These are phyloP conservation scores for Cochlearius cochlearius DNA, from an alignment of 2,113 vertebrate genomes.

Conservation along the genomic window DNA sequence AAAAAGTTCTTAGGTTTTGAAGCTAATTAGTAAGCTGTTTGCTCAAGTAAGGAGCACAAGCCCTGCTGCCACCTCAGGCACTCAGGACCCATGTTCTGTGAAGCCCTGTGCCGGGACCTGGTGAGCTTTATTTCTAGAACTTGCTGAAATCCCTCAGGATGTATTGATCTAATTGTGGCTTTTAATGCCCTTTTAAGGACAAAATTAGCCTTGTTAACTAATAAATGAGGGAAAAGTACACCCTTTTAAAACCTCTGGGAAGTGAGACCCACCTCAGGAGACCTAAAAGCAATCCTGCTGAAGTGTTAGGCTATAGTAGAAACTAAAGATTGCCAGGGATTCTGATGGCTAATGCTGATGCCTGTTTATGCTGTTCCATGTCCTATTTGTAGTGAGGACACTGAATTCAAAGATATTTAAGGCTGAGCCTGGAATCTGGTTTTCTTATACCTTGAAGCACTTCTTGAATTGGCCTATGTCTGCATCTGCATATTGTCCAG, in stretches of 20 bases:
- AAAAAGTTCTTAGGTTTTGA: background rate
- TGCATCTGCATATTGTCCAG: background rate
- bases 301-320: background rate
- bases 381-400: background rate
- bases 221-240: background rate
- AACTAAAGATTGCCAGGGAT: background rate
- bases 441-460: background rate
- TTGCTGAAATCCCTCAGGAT: background rate
- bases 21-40: background rate
- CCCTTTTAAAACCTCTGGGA: background rate
- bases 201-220: background rate
- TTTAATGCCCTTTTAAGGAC: background rate
- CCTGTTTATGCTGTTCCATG: background rate
- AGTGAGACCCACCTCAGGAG: background rate
- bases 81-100: background rate
- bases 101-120: background rate
- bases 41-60: background rate
- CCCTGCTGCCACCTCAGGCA: background rate
- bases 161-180: background rate
- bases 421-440: background rate
- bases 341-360: background rate
- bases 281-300: background rate
- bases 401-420: background rate
- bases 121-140: background rate
- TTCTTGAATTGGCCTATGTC: background rate